A percentile compares a stretch with the other conserved stretches of the same genome.
phyloP scores from a whole-genome alignment of 2,797 vertebrate genomes.

The Xenops minutus region DNA sequence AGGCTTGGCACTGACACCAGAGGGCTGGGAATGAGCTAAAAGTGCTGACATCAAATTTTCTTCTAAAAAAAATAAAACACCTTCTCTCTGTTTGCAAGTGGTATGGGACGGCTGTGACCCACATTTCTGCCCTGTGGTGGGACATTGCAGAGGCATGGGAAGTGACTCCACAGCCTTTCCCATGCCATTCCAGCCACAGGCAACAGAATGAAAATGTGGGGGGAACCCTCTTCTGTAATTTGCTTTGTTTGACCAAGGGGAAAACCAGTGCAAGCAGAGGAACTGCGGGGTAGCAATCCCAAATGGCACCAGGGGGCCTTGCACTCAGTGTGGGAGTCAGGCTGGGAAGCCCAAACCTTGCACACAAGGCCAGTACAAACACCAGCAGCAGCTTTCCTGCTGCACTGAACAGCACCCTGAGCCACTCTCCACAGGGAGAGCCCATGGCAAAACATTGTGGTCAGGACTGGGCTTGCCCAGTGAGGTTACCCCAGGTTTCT shows the following conservation, averaged over 20 bases:
- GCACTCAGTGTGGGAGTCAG: neutral
- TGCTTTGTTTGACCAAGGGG: neutral
- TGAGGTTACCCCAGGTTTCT: neutral
- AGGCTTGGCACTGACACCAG: neutral
- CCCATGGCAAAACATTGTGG: rapidly evolving
- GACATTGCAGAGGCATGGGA: neutral
- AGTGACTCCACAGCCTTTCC: neutral
- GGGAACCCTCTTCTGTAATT: neutral
- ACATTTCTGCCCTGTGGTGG: rapidly evolving
- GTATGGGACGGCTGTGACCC: neutral
- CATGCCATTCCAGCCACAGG: rapidly evolving
- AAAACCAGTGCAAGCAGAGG: neutral
- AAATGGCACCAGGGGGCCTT: neutral
- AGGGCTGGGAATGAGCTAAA: neutral
- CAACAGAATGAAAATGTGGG: neutral
- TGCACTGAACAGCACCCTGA: neutral
- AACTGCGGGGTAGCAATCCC: neutral
- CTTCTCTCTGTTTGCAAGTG: neutral
- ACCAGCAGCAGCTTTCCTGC: neutral
- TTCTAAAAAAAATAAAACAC: neutral
- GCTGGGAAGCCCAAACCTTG: neutral
- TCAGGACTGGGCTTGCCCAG: neutral
- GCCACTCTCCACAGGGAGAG: neutral
- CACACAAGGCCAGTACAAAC: neutral
- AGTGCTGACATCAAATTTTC: neutral